Evolutionary conservation across 2,888 invertebrate genomes (phyloP).

Genomic region (Lycia hirtaria): DNA sequence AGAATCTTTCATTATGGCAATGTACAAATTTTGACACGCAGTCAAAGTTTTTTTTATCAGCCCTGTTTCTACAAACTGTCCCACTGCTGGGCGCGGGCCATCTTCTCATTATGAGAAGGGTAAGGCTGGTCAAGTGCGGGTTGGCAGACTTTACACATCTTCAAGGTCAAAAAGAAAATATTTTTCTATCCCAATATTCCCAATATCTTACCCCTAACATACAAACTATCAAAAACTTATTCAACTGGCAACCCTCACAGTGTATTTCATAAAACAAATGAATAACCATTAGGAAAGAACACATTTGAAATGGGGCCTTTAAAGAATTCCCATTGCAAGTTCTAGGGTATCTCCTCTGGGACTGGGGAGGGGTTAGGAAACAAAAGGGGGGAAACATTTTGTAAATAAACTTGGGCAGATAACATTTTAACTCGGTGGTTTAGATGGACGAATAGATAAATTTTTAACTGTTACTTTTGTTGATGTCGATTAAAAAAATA

Average conservation of each 20-base stretch:
- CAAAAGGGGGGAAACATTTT: slow-evolving; percentile 26
- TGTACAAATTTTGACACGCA: too few relatives aligned
- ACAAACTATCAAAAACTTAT: not conserved
- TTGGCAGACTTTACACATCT: too few relatives aligned
- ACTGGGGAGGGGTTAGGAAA: slow-evolving; percentile 24
- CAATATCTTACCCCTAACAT: too few relatives aligned
- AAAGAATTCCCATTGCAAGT: slow-evolving; percentile 65
- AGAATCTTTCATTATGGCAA: too few relatives aligned
- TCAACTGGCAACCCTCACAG: not conserved
- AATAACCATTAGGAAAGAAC: slow-evolving; percentile 54
- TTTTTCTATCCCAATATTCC: too few relatives aligned
- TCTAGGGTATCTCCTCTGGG: slow-evolving; percentile 40
- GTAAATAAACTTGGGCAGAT: slow-evolving; percentile 25
- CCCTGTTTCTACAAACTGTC: too few relatives aligned
- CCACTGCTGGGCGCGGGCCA: too few relatives aligned
- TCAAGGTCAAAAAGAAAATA: too few relatives aligned
- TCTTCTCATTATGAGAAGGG: too few relatives aligned
- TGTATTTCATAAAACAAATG: slow-evolving; percentile 27
- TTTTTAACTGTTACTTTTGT: not conserved
- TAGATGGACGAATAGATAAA: slow-evolving; percentile 16
- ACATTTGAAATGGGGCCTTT: slow-evolving; percentile 49
- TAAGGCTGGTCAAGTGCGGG: too few relatives aligned
- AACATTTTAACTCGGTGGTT: slow-evolving; percentile 20
- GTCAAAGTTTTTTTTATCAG: too few relatives aligned
- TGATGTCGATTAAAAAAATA: too few relatives aligned